Base-by-base conservation (phyloP, 2,888 invertebrate species). In the Anarsia innoxiella region DNA sequence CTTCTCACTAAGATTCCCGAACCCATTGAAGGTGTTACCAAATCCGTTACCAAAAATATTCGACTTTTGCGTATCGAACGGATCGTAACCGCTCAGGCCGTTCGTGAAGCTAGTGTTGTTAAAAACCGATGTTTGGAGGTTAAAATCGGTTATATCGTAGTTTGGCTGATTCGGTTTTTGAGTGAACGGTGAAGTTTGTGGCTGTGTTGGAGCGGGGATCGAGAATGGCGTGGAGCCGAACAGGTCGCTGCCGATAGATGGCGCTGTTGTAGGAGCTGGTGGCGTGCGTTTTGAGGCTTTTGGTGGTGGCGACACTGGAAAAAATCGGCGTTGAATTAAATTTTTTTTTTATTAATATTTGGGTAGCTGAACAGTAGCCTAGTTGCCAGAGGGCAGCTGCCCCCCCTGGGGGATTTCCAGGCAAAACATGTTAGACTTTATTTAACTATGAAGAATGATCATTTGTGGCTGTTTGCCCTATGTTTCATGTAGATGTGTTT, bases 301-400 rank as follows among this genome's bases (percentile, higher is more conserved):
- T 40, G 96, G 95, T 41, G 96, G 96, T 44, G 96, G 95, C 30
- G 94, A 94, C 88, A 96, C 96, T 96, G 71, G 5, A 87, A 36
- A n/a, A n/a, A n/a, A n/a, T n/a, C n/a, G n/a, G n/a, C n/a, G n/a
- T n/a, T n/a, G n/a, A n/a, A n/a, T n/a, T n/a, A n/a, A n/a, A n/a
- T n/a, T n/a, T n/a, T n/a, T n/a, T n/a, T n/a, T n/a, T n/a, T n/a
- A n/a, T n/a, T n/a, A n/a, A n/a, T n/a, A n/a, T n/a, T n/a, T n/a
- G n/a, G n/a, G n/a, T n/a, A n/a, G n/a, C n/a, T n/a, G n/a, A n/a
- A n/a, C n/a, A n/a, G n/a, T n/a, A n/a, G n/a, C n/a, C n/a, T n/a
- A n/a, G n/a, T n/a, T n/a, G n/a, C n/a, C n/a, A n/a, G n/a, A n/a
- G n/a, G n/a, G n/a, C n/a, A n/a, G n/a, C n/a, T n/a, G n/a, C n/a